Conservation (phyloP, 2,888 invertebrate species). For the Parochlus steinenii region DNA sequence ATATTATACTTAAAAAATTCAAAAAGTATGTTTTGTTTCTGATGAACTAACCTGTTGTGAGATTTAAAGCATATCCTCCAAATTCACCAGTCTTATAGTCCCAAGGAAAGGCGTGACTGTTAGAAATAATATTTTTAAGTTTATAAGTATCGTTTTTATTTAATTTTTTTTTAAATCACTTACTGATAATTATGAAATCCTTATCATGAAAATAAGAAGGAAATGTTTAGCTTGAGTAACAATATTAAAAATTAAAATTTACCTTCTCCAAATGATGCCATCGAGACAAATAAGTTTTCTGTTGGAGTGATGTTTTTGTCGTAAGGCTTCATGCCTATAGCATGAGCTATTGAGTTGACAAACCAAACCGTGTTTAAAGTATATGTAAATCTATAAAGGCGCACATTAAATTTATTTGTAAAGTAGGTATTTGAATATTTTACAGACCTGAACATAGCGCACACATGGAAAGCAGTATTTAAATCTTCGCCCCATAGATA, state of each 20-base stretch:
- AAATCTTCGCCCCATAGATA: conserved; percentile 59
- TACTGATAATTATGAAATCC: conserved; percentile 89
- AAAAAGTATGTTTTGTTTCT: too few species aligned
- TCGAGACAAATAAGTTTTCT: conserved; percentile 47
- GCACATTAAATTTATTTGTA: too few species aligned
- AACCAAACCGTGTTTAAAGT: conserved; percentile 80
- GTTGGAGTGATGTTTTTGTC: conserved; percentile 58
- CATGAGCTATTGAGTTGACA: conserved; percentile 86
- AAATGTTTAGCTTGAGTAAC: too few species aligned
- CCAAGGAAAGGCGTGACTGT: conserved; percentile 75
- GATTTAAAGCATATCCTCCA: conserved; percentile 45
- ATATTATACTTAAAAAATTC: too few species aligned
- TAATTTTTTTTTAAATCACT: too few species aligned
- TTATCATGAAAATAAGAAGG: too few species aligned
- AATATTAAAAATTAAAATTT: too few species aligned
- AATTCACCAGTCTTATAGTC: conserved; percentile 61
- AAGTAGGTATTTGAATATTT: too few species aligned
- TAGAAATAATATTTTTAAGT: too few species aligned
- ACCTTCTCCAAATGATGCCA: conserved; percentile 56
- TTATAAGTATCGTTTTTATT: too few species aligned
- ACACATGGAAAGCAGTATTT: conserved; percentile 58
- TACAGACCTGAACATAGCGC: conserved; percentile 59
- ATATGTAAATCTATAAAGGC: too few species aligned
- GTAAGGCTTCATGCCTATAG: conserved; percentile 81
- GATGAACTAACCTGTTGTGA: too few species aligned